Evolutionary conservation across 1,140 invertebrate genomes (phyloP).

Genomic region (Lucilia cuprina): DNA sequence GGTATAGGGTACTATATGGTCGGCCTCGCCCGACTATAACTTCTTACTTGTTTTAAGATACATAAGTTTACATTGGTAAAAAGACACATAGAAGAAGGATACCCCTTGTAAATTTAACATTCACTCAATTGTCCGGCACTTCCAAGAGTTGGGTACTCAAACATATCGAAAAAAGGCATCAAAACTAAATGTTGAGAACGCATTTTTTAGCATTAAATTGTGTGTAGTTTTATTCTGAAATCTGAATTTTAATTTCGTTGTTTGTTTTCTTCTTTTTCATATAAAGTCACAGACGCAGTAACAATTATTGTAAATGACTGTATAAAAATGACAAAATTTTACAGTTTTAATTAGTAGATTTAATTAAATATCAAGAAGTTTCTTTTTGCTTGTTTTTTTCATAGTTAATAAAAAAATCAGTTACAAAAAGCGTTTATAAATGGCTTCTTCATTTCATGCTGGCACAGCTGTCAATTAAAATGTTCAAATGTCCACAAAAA

Average conservation of each 20-base stretch:
- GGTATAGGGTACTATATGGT: too few relatives aligned
- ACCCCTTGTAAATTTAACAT: too few relatives aligned
- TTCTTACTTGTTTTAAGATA: too few relatives aligned
- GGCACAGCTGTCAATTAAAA: constrained; percentile 4
- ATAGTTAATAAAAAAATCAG: not conserved
- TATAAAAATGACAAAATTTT: constrained; percentile 22
- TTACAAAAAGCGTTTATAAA: not conserved
- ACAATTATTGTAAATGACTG: constrained; percentile 17
- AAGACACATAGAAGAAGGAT: too few relatives aligned
- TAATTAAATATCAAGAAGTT: constrained; percentile 7
- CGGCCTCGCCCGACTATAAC: too few relatives aligned
- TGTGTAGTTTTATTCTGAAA: constrained; percentile 10
- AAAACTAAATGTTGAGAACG: not conserved
- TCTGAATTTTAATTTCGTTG: not conserved
- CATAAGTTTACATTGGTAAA: too few relatives aligned
- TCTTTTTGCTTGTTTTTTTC: not conserved
- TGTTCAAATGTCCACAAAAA: not conserved
- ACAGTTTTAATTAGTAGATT: constrained; percentile 17
- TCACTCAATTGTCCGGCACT: not conserved
- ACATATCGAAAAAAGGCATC: not conserved
- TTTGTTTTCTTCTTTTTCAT: not conserved
- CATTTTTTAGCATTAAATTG: not conserved
- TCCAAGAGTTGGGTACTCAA: not conserved
- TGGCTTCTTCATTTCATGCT: not conserved
- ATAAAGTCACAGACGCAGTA: not conserved